Conservation (phyloP, 2,888 invertebrate genomes). For the Tachina lurida region DNA sequence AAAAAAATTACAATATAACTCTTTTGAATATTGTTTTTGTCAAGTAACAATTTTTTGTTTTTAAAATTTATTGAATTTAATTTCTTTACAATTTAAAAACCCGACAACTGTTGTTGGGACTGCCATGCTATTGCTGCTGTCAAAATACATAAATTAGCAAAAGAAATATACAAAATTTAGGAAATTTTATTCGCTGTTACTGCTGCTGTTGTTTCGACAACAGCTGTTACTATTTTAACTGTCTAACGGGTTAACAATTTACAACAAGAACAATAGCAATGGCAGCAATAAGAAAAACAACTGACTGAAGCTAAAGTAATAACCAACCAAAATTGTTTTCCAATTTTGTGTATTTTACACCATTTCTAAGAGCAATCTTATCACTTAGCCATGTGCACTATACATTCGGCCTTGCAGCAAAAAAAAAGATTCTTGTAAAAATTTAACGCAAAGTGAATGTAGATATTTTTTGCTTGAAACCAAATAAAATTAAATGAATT, state of each 20-base stretch:
- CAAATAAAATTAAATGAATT: too few relatives aligned
- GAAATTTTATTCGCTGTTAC: slow-evolving; percentile 35
- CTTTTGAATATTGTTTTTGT: neutral
- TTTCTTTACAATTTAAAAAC: slow-evolving; percentile 67
- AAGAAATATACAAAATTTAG: slow-evolving; percentile 58
- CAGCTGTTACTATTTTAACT: slow-evolving; percentile 67
- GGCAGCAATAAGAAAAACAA: slow-evolving; percentile 27
- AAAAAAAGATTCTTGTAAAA: neutral
- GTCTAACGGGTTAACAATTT: slow-evolving; percentile 68
- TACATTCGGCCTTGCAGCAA: too few relatives aligned
- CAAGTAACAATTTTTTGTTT: slow-evolving; percentile 53
- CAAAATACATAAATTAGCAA: slow-evolving; percentile 71
- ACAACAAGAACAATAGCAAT: slow-evolving; percentile 10
- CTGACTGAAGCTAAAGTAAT: slow-evolving; percentile 27
- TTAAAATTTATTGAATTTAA: slow-evolving; percentile 69
- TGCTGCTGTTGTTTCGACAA: slow-evolving; percentile 58
- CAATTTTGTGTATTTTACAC: slow-evolving; percentile 49
- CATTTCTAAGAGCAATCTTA: slow-evolving; percentile 2
- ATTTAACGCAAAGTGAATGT: too few relatives aligned
- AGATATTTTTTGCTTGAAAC: too few relatives aligned
- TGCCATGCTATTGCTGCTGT: slow-evolving; percentile 34
- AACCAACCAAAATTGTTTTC: slow-evolving; percentile 60
- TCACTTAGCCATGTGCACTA: too few relatives aligned
- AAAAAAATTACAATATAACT: neutral
- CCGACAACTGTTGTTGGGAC: slow-evolving; percentile 63